Conservation (phyloP, 2,113 vertebrate species). For the Micromys minutus region DNA sequence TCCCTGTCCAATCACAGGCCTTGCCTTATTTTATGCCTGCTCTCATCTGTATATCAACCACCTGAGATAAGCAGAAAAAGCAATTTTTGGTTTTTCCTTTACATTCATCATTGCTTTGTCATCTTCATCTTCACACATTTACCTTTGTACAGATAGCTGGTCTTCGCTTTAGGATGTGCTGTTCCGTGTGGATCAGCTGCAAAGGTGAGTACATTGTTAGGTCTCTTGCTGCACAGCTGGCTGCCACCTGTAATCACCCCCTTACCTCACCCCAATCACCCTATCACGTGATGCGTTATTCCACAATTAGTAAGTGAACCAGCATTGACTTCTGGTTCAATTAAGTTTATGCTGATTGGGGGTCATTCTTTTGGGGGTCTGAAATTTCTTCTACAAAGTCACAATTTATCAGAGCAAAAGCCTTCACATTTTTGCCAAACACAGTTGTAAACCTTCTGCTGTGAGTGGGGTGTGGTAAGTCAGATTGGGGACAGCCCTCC, state of each 20-base stretch:
- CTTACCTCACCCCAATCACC: background rate
- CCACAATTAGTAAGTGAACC: too few species aligned
- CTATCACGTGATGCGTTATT: background rate
- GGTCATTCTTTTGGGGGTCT: background rate
- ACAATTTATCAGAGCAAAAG: background rate
- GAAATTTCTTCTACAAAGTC: background rate
- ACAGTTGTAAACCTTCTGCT: background rate
- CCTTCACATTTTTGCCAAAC: background rate
- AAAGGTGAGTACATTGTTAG: background rate
- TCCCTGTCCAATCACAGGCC: too few species aligned
- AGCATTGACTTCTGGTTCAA: background rate
- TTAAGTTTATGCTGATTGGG: background rate
- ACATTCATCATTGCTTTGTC: background rate
- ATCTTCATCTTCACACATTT: background rate
- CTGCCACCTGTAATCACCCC: accelerated
- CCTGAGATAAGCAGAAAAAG: background rate
- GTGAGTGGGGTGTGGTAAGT: background rate
- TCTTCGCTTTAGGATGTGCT: background rate
- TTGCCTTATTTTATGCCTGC: too few species aligned
- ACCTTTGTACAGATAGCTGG: too few species aligned
- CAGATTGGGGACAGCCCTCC: background rate
- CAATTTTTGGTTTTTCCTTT: background rate
- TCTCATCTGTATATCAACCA: too few species aligned
- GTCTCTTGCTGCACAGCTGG: background rate
- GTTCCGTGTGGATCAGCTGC: background rate